phyloP scores from a whole-genome alignment of 2,113 vertebrate genomes.

The Nycticryphes semicollaris region DNA sequence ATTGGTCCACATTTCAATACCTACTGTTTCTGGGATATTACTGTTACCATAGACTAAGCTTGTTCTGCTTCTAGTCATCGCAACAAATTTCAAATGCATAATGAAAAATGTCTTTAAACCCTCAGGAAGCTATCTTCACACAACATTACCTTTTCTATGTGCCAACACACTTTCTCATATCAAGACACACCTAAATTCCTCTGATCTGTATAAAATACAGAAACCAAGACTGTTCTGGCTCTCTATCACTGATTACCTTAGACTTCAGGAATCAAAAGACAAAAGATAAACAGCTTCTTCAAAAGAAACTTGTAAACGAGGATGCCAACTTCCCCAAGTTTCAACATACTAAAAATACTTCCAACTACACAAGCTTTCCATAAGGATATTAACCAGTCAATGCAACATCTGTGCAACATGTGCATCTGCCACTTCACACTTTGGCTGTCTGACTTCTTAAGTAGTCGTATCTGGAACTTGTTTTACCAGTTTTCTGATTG shows the following conservation, averaged over 20 bases:
- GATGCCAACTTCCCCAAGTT: constrained; percentile 11
- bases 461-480: constrained; percentile 57
- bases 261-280: neutral
- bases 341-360: constrained; percentile 43
- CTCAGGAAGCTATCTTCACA: neutral
- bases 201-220: neutral
- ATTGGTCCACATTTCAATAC: neutral
- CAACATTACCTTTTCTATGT: neutral
- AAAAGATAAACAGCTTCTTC: constrained; percentile 19
- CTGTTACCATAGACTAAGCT: neutral
- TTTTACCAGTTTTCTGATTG: constrained; percentile 16
- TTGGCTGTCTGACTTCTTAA: constrained; percentile 51
- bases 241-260: neutral
- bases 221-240: neutral
- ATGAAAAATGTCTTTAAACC: neutral
- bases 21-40: neutral
- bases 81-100: neutral
- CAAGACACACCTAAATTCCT: neutral
- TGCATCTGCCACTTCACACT: constrained; percentile 55
- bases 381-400: constrained; percentile 14
- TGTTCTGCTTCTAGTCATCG: neutral
- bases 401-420: constrained; percentile 56
- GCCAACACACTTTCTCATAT: neutral
- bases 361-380: constrained; percentile 35
- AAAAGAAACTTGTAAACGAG: constrained; percentile 47